Evolutionary conservation across 2,888 invertebrate species (phyloP).

Genomic region (Aphodius sticticus): DNA sequence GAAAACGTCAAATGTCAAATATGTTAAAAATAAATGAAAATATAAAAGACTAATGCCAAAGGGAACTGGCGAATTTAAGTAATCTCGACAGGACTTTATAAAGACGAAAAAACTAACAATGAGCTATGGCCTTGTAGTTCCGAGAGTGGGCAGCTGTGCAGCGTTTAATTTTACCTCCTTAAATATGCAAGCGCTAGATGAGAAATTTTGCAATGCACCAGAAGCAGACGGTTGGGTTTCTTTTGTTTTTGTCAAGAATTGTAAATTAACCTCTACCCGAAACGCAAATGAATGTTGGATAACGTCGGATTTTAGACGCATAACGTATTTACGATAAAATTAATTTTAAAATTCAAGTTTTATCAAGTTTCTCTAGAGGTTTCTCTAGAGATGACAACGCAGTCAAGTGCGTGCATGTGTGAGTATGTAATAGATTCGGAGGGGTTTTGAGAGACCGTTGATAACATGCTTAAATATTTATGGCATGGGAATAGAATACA

Average conservation of each 20-base stretch:
- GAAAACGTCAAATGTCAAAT: too few relatives aligned
- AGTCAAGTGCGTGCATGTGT: too few relatives aligned
- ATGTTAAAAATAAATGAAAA: not conserved
- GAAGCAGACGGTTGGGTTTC: not conserved
- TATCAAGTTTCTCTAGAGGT: too few relatives aligned
- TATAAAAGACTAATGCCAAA: not conserved
- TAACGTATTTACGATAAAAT: too few relatives aligned
- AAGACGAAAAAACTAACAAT: not conserved
- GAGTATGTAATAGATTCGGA: too few relatives aligned
- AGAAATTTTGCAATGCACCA: not conserved
- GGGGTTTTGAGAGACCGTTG: too few relatives aligned
- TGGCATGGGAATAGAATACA: too few relatives aligned
- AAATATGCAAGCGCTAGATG: not conserved
- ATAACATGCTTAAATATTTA: too few relatives aligned
- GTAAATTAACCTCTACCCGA: not conserved
- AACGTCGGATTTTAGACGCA: too few relatives aligned
- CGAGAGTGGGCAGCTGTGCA: not conserved
- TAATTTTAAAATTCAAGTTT: too few relatives aligned
- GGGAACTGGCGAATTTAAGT: not conserved
- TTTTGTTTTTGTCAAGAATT: not conserved
- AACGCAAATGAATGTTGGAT: not conserved
- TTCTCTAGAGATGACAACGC: too few relatives aligned
- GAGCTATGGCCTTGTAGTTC: not conserved
- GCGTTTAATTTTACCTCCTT: not conserved
- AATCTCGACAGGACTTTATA: not conserved